These are phyloP conservation scores for Parnassius glacialis DNA, from an alignment of 2,888 invertebrate genomes.

Conservation along the genomic window DNA sequence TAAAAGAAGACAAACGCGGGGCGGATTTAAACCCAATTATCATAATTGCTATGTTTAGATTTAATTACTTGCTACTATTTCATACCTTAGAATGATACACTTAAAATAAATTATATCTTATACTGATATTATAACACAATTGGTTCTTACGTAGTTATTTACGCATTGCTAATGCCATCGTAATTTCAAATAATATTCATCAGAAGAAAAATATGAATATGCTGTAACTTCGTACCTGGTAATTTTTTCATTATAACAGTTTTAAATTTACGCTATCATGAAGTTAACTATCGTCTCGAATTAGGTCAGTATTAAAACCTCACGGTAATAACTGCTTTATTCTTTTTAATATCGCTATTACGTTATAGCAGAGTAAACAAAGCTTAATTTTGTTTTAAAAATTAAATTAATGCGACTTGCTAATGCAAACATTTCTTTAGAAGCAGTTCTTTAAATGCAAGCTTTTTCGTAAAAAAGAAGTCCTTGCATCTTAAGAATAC, in stretches of 20 bases:
- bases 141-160: no score
- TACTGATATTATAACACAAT: no score
- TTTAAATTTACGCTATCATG: conserved; percentile 15
- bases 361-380: conserved; percentile 20
- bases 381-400: conserved; percentile 15
- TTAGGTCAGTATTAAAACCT: conserved; percentile 27
- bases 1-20: no score
- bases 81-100: no score
- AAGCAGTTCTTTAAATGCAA: neutral
- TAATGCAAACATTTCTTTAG: conserved; percentile 8
- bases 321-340: conserved; percentile 21
- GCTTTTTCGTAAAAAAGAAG: neutral
- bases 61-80: no score
- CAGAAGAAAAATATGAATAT: neutral
- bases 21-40: no score
- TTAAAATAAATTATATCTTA: no score
- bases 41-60: no score
- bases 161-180: no score
- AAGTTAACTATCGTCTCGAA: conserved; percentile 21
- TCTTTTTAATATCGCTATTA: conserved; percentile 20
- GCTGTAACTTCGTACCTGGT: neutral
- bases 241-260: conserved; percentile 3
- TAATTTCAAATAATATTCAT: no score
- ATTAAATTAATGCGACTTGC: conserved; percentile 11
- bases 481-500: no score